Percentiles rank a stretch among this genome's conserved stretches.
These are phyloP conservation scores for Sebastes diploproa DNA, from an alignment of 2,797 vertebrate species.

Conservation along the genomic window DNA sequence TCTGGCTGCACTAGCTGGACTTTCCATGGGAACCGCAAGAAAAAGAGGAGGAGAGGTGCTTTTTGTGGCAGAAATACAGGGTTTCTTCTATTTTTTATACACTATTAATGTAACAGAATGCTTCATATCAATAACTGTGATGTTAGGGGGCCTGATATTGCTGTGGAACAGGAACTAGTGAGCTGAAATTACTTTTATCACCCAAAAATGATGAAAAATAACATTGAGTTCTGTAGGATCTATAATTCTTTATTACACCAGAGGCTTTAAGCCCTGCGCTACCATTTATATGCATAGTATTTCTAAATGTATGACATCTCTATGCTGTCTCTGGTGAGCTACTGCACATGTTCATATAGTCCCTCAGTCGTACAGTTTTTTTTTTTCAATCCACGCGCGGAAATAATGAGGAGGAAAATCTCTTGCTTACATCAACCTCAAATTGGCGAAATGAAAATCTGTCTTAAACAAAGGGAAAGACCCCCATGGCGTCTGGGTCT, in stretches of 20 bases:
- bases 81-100: neutral
- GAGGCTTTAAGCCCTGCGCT: neutral
- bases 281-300: constrained; percentile 9
- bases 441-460: constrained; percentile 82
- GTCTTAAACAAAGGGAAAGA: constrained; percentile 80
- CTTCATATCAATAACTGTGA: neutral
- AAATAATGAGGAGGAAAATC: constrained; percentile 80
- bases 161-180: neutral
- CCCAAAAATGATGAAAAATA: neutral
- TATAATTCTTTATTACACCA: neutral
- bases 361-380: constrained; percentile 22
- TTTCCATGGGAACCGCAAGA: constrained; percentile 50
- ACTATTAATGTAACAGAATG: neutral
- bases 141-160: neutral
- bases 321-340: constrained; percentile 27
- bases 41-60: constrained; percentile 11
- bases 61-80: constrained; percentile 9
- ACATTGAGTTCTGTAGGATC: neutral
- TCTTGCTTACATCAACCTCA: constrained; percentile 79
- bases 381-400: constrained; percentile 56
- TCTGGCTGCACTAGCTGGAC: constrained; percentile 80
- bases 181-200: neutral
- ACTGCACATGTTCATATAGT: constrained; percentile 28
- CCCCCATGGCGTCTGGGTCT: constrained; percentile 81
- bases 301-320: constrained; percentile 37